A percentile compares a stretch with the other conserved stretches of the same genome.
phyloP scores from a whole-genome alignment of 2,888 invertebrate genomes.

The Parnassius apollo region DNA sequence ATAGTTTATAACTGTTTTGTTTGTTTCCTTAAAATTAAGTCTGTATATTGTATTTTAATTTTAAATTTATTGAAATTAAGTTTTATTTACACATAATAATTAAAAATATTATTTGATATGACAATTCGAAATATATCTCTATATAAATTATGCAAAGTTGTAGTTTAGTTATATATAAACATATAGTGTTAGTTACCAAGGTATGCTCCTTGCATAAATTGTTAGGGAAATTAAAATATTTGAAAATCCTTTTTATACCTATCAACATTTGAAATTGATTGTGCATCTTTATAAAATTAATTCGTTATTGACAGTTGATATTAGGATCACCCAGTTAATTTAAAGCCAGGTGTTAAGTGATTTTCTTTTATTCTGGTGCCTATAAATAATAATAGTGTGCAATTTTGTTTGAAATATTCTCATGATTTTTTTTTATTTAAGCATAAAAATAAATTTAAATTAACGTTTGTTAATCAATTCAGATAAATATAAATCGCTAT shows the following conservation, averaged over 20 bases:
- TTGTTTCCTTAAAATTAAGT: conserved; percentile 36
- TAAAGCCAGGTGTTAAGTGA: not conserved
- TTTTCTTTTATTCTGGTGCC: not conserved
- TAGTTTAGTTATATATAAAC: conserved; percentile 5
- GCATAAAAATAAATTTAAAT: no score
- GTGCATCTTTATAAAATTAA: no score
- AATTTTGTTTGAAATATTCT: not conserved
- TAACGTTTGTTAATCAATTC: no score
- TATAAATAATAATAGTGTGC: not conserved
- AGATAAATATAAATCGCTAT: no score
- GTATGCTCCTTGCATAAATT: conserved; percentile 8
- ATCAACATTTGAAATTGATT: not conserved
- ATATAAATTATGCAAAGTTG: conserved; percentile 7
- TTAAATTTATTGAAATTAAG: conserved; percentile 20
- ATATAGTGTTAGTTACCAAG: conserved; percentile 22
- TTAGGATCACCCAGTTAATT: not conserved
- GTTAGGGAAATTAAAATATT: conserved; percentile 17
- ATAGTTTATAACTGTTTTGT: conserved; percentile 47
- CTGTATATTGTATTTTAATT: conserved; percentile 31
- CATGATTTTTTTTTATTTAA: no score
- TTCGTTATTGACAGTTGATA: not conserved
- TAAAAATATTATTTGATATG: conserved; percentile 14
- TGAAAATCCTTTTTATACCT: conserved; percentile 1
- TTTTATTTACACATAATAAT: conserved; percentile 6
- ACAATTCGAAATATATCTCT: conserved; percentile 25